These are phyloP conservation scores for Scomber japonicus DNA, from an alignment of 2,113 vertebrate genomes.

Conservation along the genomic window DNA sequence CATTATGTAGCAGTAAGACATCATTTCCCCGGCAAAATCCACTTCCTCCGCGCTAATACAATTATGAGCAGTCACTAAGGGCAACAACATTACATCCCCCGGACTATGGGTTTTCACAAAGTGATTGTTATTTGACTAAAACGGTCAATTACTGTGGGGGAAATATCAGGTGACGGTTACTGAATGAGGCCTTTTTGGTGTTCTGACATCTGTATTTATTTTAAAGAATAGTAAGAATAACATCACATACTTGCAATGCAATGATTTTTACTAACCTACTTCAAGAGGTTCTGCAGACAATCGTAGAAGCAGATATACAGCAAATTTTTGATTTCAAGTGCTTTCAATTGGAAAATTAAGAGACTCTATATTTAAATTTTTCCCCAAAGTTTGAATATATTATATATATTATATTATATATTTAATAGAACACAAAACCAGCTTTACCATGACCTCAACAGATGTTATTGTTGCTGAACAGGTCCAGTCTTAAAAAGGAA, in stretches of 20 bases:
- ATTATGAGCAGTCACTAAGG: constrained; percentile 65
- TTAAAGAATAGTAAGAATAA: background rate
- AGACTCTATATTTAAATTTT: background rate
- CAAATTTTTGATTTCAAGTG: background rate
- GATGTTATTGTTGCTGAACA: background rate
- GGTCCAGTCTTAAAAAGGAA: background rate
- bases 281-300: background rate
- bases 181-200: background rate
- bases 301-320: background rate
- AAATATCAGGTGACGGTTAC: constrained; percentile 7
- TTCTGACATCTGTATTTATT: background rate
- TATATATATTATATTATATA: too few relatives aligned
- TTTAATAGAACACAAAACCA: background rate
- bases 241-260: background rate
- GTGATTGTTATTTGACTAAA: constrained; percentile 39
- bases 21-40: constrained; percentile 80
- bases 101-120: constrained; percentile 35
- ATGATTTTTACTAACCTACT: background rate
- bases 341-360: constrained; percentile 1
- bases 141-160: constrained; percentile 2
- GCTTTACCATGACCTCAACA: background rate
- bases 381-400: background rate
- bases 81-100: constrained; percentile 43
- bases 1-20: constrained; percentile 62
- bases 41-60: constrained; percentile 69